phyloP scores from a whole-genome alignment of 2,797 vertebrate species.

The Kryptopterus vitreolus region DNA sequence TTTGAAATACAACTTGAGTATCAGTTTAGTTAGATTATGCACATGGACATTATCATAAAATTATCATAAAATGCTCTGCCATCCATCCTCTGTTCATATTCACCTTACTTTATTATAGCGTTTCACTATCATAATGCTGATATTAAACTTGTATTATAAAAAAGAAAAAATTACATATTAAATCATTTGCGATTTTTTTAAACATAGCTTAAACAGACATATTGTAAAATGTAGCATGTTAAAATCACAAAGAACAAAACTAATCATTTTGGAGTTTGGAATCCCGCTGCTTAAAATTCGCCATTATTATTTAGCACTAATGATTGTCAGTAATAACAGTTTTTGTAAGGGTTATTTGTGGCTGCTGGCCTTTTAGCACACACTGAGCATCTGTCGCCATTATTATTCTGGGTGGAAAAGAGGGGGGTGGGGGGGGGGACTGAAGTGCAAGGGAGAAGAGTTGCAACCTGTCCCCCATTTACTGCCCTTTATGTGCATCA shows the following conservation, averaged over 20 bases:
- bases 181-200: too few relatives aligned
- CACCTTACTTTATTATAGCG: neutral
- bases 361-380: constrained; percentile 26
- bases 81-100: neutral
- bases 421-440: neutral
- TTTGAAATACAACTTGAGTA: neutral
- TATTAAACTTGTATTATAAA: neutral
- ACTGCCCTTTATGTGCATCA: constrained; percentile 5
- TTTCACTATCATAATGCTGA: neutral
- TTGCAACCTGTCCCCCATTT: neutral
- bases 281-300: neutral
- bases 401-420: constrained; percentile 23
- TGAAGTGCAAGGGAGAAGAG: neutral
- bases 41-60: neutral
- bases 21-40: neutral
- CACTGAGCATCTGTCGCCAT: constrained; percentile 21
- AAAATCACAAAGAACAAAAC: neutral
- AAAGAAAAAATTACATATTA: neutral
- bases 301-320: constrained; percentile 1
- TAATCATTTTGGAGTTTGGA: neutral
- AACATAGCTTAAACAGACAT: neutral
- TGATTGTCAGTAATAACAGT: constrained; percentile 8
- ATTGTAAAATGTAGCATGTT: neutral
- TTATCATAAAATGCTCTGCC: neutral
- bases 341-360: constrained; percentile 22